These are phyloP conservation scores for Hipparchia semele DNA, from an alignment of 2,888 invertebrate genomes.

Conservation along the genomic window DNA sequence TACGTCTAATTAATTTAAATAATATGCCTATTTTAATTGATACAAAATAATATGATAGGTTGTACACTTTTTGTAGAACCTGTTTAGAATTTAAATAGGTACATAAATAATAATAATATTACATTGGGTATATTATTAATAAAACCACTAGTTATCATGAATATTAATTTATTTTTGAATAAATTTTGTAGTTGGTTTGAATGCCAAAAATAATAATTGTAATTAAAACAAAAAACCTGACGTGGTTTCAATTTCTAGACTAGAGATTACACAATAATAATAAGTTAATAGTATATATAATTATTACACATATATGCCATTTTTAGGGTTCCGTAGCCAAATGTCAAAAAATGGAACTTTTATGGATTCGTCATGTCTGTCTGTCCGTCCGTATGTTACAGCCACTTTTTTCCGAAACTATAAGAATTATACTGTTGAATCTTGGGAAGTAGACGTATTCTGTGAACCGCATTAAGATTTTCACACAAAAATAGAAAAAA, in stretches of 20 bases:
- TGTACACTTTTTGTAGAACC: background rate
- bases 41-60: background rate
- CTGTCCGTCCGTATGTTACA: too few species aligned
- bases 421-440: too few species aligned
- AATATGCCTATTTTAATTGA: background rate
- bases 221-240: slow-evolving; percentile 1
- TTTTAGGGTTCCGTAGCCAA: too few species aligned
- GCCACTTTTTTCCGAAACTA: too few species aligned
- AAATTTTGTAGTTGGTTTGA: background rate
- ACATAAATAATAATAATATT: too few species aligned
- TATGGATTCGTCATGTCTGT: too few species aligned
- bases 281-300: background rate
- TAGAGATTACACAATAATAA: slow-evolving; percentile 5
- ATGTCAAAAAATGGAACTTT: too few species aligned
- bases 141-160: background rate
- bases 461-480: too few species aligned
- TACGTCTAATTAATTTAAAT: background rate
- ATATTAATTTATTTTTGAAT: slow-evolving; percentile 9
- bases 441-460: too few species aligned
- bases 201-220: slow-evolving; percentile 3
- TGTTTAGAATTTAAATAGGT: background rate
- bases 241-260: background rate
- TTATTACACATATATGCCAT: background rate
- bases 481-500: too few species aligned
- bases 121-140: background rate